Conservation (phyloP, 1,140 invertebrate species). For the Cyrtorhinus lividipennis region DNA sequence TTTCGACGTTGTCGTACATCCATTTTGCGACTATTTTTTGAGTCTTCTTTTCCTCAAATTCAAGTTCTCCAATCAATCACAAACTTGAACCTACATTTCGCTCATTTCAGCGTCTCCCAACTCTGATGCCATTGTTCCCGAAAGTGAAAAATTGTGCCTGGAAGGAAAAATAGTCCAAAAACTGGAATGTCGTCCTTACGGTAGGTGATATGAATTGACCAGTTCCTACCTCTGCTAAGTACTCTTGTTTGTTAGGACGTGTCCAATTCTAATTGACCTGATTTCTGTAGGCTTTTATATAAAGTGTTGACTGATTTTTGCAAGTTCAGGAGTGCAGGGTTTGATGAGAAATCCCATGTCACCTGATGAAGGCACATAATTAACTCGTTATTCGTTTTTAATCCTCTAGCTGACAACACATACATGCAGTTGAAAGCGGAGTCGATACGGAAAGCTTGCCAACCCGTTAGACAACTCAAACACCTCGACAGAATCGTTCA, state of each 20-base stretch:
- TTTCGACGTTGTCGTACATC: too few relatives aligned
- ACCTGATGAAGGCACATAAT: too few relatives aligned
- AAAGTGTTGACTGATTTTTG: too few relatives aligned
- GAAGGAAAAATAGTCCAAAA: conserved; percentile 90
- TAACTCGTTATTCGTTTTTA: too few relatives aligned
- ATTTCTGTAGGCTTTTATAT: too few relatives aligned
- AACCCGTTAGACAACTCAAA: conserved; percentile 60
- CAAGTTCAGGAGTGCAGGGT: too few relatives aligned
- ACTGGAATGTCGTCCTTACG: conserved; percentile 80
- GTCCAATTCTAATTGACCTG: too few relatives aligned
- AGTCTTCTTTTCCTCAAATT: background rate
- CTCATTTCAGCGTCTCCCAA: conserved; percentile 36
- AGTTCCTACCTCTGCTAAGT: too few relatives aligned
- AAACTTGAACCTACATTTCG: conserved; percentile 17
- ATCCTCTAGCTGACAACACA: conserved; percentile 52
- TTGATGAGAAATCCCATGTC: too few relatives aligned
- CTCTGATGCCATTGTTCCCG: conserved; percentile 47
- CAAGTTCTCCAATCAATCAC: conserved; percentile 6
- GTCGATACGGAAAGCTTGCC: conserved; percentile 66
- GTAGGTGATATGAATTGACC: too few relatives aligned
- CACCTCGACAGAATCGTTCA: conserved; percentile 67
- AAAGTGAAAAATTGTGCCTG: conserved; percentile 70
- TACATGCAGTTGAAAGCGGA: conserved; percentile 83
- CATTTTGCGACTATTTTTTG: too few relatives aligned
- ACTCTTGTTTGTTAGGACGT: too few relatives aligned